Evolutionary conservation across 1,140 invertebrate species (phyloP).

Genomic region (Aphidius ervi): DNA sequence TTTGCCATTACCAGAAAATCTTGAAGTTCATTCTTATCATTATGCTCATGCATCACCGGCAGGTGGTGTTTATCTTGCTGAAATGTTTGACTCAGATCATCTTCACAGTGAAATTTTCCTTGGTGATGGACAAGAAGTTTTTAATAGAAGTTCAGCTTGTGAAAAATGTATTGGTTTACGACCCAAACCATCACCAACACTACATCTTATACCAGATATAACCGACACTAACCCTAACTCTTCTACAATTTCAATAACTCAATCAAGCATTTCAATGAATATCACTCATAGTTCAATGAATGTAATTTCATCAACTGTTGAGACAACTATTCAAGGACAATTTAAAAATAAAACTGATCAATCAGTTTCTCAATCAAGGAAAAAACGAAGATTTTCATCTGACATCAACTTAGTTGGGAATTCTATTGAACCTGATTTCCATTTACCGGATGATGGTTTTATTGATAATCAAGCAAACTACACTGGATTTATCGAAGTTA

Average conservation of each 20-base stretch:
- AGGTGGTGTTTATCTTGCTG: conserved; percentile 75
- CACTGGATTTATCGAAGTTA: conserved; percentile 76
- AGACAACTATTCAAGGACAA: not conserved
- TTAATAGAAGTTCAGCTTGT: conserved; percentile 47
- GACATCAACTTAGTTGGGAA: conserved; percentile 25
- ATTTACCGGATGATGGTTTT: conserved; percentile 61
- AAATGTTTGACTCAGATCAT: conserved; percentile 67
- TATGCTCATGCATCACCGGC: conserved; percentile 63
- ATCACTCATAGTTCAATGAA: conserved; percentile 22
- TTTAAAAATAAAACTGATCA: conserved; percentile 1
- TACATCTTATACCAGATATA: conserved; percentile 41
- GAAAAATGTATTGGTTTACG: conserved; percentile 53
- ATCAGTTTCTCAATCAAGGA: conserved; percentile 23
- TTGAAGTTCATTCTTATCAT: conserved; percentile 66
- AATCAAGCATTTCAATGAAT: conserved; percentile 13
- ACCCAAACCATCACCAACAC: conserved; percentile 45
- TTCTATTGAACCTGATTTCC: conserved; percentile 17
- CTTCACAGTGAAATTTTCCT: conserved; percentile 62
- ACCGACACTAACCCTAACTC: conserved; percentile 10
- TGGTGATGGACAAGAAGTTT: conserved; percentile 58
- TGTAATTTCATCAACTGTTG: too few relatives aligned
- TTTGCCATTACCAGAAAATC: conserved; percentile 63
- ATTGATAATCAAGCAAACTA: conserved; percentile 75
- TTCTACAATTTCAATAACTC: conserved; percentile 9
- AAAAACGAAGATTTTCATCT: conserved; percentile 35